Conservation (phyloP, 1,140 invertebrate species). For the Formica selysi region DNA sequence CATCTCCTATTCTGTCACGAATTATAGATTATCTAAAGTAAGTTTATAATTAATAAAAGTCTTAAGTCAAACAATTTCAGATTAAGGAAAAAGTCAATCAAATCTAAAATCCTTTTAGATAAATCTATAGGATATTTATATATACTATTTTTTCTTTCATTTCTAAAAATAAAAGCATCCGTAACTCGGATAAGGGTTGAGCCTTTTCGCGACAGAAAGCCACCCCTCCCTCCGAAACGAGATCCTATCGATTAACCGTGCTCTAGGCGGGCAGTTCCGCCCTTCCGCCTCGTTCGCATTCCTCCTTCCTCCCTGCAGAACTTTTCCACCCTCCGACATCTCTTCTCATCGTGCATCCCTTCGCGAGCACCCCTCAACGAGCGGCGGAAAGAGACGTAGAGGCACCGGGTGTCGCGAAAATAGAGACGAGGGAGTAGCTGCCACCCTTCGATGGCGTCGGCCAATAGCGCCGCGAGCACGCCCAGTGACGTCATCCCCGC, state of each 20-base stretch:
- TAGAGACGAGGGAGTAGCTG: constrained; percentile 49
- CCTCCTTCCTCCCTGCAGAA: not conserved
- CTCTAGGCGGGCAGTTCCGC: constrained; percentile 63
- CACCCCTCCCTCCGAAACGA: constrained; percentile 35
- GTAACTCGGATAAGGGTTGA: not conserved
- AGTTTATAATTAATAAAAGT: no score
- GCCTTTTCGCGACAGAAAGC: constrained; percentile 13
- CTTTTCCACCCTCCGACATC: constrained; percentile 26
- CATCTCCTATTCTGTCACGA: no score
- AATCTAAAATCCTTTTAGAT: not conserved
- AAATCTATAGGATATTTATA: not conserved
- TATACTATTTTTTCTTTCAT: not conserved
- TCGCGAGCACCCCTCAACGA: constrained; percentile 32
- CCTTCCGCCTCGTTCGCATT: constrained; percentile 46
- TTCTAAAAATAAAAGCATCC: constrained; percentile 4
- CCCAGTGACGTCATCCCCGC: constrained; percentile 80
- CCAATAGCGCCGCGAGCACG: constrained; percentile 81
- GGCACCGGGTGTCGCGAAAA: constrained; percentile 45
- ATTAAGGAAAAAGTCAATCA: not conserved
- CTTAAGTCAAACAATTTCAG: no score
- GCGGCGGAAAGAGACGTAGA: not conserved
- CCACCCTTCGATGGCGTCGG: constrained; percentile 56
- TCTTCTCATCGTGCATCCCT: not conserved
- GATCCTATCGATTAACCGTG: constrained; percentile 73
- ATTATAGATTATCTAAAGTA: no score